Evolutionary conservation across 2,113 vertebrate species (phyloP).

Genomic region (Pelodiscus sinensis): DNA sequence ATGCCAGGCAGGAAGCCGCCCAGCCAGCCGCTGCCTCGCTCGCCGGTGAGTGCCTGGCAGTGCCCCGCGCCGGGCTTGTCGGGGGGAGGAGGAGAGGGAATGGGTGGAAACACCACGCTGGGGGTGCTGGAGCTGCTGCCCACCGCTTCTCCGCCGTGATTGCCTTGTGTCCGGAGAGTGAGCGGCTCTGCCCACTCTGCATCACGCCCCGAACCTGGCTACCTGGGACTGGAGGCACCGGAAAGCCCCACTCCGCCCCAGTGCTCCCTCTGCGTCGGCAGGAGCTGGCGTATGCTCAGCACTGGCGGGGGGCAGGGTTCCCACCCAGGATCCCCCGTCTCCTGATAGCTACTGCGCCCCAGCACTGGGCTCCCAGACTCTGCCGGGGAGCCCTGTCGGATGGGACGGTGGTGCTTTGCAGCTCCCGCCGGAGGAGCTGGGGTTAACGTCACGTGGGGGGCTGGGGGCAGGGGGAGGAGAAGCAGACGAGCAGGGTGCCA

Average conservation of each 20-base stretch:
- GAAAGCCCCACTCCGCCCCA: background rate
- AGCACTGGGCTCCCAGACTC: background rate
- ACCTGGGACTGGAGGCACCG: no score
- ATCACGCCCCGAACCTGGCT: no score
- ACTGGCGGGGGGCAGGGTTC: no score
- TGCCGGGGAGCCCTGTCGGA: no score
- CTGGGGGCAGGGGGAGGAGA: background rate
- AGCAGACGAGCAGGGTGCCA: background rate
- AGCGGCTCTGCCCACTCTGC: background rate
- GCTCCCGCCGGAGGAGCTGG: background rate
- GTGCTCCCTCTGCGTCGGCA: background rate
- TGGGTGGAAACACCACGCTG: background rate
- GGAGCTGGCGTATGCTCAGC: background rate
- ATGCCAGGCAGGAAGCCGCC: conserved; percentile 48
- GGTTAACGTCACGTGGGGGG: background rate
- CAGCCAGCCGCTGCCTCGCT: rapidly evolving
- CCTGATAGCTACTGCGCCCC: background rate
- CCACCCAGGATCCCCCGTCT: background rate
- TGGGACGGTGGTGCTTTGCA: background rate
- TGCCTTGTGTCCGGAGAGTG: background rate
- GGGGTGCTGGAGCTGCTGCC: background rate
- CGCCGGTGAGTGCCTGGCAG: rapidly evolving
- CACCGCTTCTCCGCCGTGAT: background rate
- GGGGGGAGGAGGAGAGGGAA: background rate
- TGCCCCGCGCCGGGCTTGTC: no score